Evolutionary conservation across 2,797 vertebrate genomes (phyloP).

Genomic region (Chanos chanos): DNA sequence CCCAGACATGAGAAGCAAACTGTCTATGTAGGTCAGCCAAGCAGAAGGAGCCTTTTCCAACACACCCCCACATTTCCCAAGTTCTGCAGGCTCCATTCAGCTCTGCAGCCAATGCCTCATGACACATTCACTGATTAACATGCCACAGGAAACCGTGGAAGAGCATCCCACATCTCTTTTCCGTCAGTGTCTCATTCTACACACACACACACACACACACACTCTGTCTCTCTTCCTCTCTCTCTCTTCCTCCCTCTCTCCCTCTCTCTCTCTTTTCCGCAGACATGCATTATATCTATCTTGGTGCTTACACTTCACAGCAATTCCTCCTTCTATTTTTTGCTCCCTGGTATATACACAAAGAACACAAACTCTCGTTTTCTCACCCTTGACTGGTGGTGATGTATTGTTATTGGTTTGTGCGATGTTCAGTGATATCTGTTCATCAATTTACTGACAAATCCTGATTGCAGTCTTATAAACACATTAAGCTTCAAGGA

Average conservation of each 20-base stretch:
- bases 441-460: too few relatives aligned
- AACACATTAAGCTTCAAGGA: not conserved
- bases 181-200: too few relatives aligned
- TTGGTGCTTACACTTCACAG: too few relatives aligned
- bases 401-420: too few relatives aligned
- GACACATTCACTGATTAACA: slow-evolving; percentile 37
- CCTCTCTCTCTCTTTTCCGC: too few relatives aligned
- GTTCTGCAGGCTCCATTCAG: slow-evolving; percentile 54
- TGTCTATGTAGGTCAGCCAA: slow-evolving; percentile 82
- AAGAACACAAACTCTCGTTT: not conserved
- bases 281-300: too few relatives aligned
- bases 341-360: not conserved
- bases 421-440: too few relatives aligned
- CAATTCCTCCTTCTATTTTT: too few relatives aligned
- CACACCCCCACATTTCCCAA: slow-evolving; percentile 73
- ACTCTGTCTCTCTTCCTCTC: not conserved
- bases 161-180: slow-evolving; percentile 21
- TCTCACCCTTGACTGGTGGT: not conserved
- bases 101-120: slow-evolving; percentile 32
- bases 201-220: slow-evolving; percentile 6
- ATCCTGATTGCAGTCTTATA: too few relatives aligned
- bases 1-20: slow-evolving; percentile 74
- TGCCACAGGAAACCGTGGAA: slow-evolving; percentile 20
- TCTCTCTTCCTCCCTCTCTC: not conserved
- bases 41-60: slow-evolving; percentile 71